phyloP scores from a whole-genome alignment of 2,113 vertebrate genomes.

The Daubentonia madagascariensis region DNA sequence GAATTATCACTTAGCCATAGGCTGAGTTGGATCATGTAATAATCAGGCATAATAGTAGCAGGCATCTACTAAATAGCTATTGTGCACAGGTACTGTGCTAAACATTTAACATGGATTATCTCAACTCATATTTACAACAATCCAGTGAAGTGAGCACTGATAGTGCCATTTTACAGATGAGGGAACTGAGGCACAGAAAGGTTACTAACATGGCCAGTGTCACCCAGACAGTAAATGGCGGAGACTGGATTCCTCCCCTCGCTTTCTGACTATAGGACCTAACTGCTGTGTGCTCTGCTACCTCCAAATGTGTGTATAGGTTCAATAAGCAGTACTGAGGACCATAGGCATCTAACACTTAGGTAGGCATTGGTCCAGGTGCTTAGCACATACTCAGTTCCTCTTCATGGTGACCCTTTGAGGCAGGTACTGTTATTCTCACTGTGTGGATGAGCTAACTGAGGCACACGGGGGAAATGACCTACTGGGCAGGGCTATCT shows the following conservation, averaged over 20 bases:
- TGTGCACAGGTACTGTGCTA: too few relatives aligned
- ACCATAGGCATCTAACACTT: neutral
- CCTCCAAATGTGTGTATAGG: neutral
- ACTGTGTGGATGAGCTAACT: neutral
- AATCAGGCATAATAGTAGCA: neutral
- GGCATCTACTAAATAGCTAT: neutral
- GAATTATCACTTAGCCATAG: neutral
- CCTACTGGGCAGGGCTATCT: neutral
- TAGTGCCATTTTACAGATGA: neutral
- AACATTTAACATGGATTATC: neutral
- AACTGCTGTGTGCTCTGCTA: too few relatives aligned
- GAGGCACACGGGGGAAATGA: neutral
- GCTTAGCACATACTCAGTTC: neutral
- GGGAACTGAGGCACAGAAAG: neutral
- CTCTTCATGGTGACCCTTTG: neutral
- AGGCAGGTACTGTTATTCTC: neutral
- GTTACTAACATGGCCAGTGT: neutral
- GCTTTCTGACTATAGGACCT: neutral
- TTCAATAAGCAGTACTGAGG: neutral
- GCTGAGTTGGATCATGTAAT: neutral
- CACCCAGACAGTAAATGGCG: neutral
- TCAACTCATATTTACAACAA: neutral
- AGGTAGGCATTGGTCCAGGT: too few relatives aligned
- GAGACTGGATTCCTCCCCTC: neutral
- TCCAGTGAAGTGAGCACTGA: neutral